Conservation (phyloP, 1,140 invertebrate species). For the Aphis gossypii region DNA sequence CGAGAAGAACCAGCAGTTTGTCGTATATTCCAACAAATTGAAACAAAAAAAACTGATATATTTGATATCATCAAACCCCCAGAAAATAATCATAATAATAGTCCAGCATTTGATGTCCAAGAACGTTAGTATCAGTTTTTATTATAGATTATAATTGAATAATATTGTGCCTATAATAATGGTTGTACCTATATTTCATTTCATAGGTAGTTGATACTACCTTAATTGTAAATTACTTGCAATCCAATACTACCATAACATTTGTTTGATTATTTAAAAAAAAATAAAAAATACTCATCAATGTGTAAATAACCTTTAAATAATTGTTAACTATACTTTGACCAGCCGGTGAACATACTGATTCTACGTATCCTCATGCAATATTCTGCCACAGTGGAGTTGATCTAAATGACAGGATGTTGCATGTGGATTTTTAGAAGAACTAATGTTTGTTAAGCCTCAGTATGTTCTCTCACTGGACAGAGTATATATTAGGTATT, state of each 20-base stretch:
- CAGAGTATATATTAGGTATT: not conserved
- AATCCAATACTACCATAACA: not conserved
- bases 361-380: too few species aligned
- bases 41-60: conserved; percentile 12
- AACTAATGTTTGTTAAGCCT: too few species aligned
- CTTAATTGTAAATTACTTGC: not conserved
- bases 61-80: conserved; percentile 47
- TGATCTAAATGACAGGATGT: too few species aligned
- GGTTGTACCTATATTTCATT: not conserved
- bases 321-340: not conserved
- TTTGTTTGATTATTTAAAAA: not conserved
- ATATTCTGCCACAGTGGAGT: too few species aligned
- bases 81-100: not conserved
- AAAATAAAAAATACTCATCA: not conserved
- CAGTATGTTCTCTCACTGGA: too few species aligned
- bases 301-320: not conserved
- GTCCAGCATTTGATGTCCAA: conserved; percentile 3
- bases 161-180: not conserved
- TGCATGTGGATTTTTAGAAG: too few species aligned
- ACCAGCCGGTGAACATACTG: too few species aligned
- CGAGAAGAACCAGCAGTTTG: conserved; percentile 49
- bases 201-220: too few species aligned
- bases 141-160: not conserved
- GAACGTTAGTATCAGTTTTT: not conserved
- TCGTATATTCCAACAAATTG: conserved; percentile 46